These are phyloP conservation scores for Hippocampus barbouri DNA, from an alignment of 2,113 vertebrate species.

Conservation along the genomic window DNA sequence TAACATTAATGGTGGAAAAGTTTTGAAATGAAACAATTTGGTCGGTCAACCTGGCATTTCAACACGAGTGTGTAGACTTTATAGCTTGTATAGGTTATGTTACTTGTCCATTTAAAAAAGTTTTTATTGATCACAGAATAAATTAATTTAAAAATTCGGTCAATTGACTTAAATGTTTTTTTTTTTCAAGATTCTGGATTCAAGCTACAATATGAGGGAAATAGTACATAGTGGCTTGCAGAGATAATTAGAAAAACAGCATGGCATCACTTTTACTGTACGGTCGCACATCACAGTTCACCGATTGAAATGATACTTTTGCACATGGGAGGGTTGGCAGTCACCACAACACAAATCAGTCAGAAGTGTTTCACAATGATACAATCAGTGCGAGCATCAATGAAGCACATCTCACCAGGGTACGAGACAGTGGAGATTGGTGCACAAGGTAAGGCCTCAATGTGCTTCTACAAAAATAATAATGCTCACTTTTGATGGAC, in stretches of 20 bases:
- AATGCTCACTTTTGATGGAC: background rate
- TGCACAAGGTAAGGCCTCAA: constrained; percentile 49
- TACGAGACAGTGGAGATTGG: constrained; percentile 10
- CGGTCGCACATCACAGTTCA: background rate
- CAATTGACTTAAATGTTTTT: background rate
- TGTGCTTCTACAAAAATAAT: background rate
- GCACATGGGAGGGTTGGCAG: background rate
- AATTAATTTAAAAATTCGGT: background rate
- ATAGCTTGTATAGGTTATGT: background rate
- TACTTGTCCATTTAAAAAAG: background rate
- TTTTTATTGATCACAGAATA: background rate
- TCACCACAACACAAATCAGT: background rate
- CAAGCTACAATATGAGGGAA: background rate
- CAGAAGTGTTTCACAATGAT: background rate
- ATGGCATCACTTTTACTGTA: background rate
- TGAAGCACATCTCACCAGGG: background rate
- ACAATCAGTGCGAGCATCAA: background rate
- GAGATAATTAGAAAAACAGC: background rate
- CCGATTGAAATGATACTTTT: background rate
- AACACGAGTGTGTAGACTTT: background rate
- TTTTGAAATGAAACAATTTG: no score
- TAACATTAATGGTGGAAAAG: no score
- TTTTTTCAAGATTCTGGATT: no score
- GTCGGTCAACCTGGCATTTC: no score
- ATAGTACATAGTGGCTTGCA: background rate